These are phyloP conservation scores for Maniola jurtina DNA, from an alignment of 1,140 invertebrate species.

Conservation along the genomic window DNA sequence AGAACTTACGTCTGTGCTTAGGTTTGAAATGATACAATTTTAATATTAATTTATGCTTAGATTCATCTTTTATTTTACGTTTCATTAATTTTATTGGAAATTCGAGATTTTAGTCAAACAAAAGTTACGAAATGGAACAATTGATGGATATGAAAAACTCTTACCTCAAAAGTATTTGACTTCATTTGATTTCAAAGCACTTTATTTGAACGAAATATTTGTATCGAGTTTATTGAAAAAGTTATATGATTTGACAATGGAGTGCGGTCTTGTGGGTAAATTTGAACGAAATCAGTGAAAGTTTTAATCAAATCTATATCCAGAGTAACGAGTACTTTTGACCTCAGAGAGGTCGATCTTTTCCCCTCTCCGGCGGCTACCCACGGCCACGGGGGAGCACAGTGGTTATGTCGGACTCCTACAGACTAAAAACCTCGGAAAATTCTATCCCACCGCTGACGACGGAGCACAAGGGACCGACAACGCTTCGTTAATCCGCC, in stretches of 20 bases:
- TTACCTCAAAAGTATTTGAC: background rate
- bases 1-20: no score
- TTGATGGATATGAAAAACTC: background rate
- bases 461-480: no score
- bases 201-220: constrained; percentile 8
- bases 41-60: background rate
- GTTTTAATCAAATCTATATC: background rate
- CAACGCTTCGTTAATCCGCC: no score
- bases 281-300: background rate
- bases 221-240: background rate
- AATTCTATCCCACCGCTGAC: no score
- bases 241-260: background rate
- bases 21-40: no score
- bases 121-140: background rate
- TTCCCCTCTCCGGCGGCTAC: no score
- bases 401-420: no score
- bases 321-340: background rate
- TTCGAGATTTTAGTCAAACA: background rate
- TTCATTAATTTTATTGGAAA: background rate
- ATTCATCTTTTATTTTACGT: background rate
- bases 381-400: no score
- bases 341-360: background rate
- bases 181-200: background rate
- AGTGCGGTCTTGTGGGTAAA: background rate
- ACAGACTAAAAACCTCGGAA: no score